A percentile compares a stretch with the other conserved stretches of the same genome.
These are phyloP conservation scores for Thecophora atra DNA, from an alignment of 2,888 invertebrate genomes.

Conservation along the genomic window DNA sequence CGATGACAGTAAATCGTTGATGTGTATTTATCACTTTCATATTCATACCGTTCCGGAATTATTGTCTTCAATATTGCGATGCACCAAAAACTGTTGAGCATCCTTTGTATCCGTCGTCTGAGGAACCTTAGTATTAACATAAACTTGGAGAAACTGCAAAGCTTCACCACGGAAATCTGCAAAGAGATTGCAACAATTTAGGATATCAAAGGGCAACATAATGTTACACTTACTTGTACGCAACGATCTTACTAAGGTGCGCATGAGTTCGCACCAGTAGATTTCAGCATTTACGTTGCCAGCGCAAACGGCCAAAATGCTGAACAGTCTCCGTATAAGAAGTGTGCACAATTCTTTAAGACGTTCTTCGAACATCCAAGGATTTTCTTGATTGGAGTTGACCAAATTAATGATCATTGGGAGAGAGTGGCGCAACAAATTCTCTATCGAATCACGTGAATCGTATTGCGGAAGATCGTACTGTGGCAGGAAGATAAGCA, in stretches of 20 bases:
- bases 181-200: background rate
- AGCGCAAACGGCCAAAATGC: slow-evolving; percentile 61
- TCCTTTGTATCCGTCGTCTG: slow-evolving; percentile 49
- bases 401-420: slow-evolving; percentile 56
- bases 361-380: slow-evolving; percentile 56
- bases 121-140: slow-evolving; percentile 55
- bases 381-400: slow-evolving; percentile 46
- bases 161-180: slow-evolving; percentile 58
- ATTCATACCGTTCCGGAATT: slow-evolving; percentile 20
- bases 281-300: slow-evolving; percentile 60
- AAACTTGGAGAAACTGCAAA: slow-evolving; percentile 53
- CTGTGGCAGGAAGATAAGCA: slow-evolving; percentile 58
- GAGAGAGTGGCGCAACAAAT: slow-evolving; percentile 57
- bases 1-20: background rate
- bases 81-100: slow-evolving; percentile 56
- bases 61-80: slow-evolving; percentile 48
- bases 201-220: background rate
- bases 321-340: slow-evolving; percentile 59
- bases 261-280: slow-evolving; percentile 61
- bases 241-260: slow-evolving; percentile 50
- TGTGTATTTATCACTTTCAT: background rate
- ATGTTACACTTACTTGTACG: slow-evolving; percentile 50
- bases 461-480: slow-evolving; percentile 62
- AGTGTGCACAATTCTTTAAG: slow-evolving; percentile 56
- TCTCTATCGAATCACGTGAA: slow-evolving; percentile 62